A percentile compares a stretch with the other conserved stretches of the same genome.
Conservation (phyloP, 2,888 invertebrate genomes). For the Caenorhabditis sp. region DNA sequence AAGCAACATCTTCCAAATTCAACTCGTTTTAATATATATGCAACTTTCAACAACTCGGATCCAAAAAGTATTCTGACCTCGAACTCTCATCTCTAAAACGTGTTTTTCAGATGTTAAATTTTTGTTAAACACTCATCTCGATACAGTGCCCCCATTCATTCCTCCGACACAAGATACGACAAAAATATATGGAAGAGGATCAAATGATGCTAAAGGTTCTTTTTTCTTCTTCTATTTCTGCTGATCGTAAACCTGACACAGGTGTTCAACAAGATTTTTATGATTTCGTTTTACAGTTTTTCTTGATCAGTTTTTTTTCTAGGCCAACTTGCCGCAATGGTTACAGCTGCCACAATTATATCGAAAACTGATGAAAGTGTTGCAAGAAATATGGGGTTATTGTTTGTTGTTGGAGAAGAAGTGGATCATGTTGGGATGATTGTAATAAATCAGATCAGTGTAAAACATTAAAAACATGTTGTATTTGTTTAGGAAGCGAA, state of each 20-base stretch:
- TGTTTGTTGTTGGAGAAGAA: constrained; percentile 69
- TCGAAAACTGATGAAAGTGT: constrained; percentile 44
- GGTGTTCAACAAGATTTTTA: too few species aligned
- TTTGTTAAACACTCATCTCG: constrained; percentile 67
- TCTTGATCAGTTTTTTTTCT: constrained; percentile 22
- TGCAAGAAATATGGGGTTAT: constrained; percentile 57
- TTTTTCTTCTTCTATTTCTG: background rate
- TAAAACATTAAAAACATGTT: constrained; percentile 4
- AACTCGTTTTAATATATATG: constrained; percentile 52
- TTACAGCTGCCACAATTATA: constrained; percentile 58
- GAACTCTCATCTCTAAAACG: background rate
- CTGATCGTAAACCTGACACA: background rate
- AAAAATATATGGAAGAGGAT: constrained; percentile 65
- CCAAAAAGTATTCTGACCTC: too few species aligned
- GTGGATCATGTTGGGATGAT: constrained; percentile 67
- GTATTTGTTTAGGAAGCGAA: constrained; percentile 55
- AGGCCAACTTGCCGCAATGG: constrained; percentile 67
- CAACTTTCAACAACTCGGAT: constrained; percentile 41
- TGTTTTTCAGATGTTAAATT: constrained; percentile 48
- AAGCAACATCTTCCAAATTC: constrained; percentile 44
- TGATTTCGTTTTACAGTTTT: constrained; percentile 2
- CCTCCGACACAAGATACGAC: constrained; percentile 52
- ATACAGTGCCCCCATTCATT: constrained; percentile 69
- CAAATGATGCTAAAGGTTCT: constrained; percentile 68
- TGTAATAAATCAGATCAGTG: constrained; percentile 36